These are phyloP conservation scores for Sisor rabdophorus DNA, from an alignment of 2,113 vertebrate species.

Conservation along the genomic window DNA sequence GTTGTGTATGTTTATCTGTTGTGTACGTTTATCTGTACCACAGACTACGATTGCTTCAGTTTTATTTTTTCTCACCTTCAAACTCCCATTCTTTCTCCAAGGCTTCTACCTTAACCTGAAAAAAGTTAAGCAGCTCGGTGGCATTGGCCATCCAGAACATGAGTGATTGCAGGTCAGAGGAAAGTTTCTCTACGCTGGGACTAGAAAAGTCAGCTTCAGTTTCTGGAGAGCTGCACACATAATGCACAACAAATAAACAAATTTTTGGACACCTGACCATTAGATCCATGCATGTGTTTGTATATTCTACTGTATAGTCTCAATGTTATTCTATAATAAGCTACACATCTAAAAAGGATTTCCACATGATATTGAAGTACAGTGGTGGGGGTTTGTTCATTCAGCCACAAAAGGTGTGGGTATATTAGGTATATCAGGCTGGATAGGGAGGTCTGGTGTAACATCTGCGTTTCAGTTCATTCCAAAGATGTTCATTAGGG, in stretches of 20 bases:
- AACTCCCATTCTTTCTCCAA: conserved; percentile 90
- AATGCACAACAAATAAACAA: conserved; percentile 14
- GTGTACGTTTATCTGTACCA: neutral
- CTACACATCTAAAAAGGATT: too few species aligned
- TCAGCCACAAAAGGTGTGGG: too few species aligned
- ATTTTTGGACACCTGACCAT: neutral
- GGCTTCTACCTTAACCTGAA: conserved; percentile 82
- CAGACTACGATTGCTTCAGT: neutral
- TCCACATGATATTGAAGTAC: too few species aligned
- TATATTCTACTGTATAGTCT: too few species aligned
- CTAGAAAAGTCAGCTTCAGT: conserved; percentile 66
- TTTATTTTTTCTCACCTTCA: conserved; percentile 71
- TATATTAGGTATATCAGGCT: too few species aligned
- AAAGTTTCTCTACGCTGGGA: conserved; percentile 76
- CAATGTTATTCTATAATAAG: too few species aligned
- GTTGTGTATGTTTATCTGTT: neutral
- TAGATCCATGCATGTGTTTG: too few species aligned
- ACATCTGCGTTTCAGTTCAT: too few species aligned
- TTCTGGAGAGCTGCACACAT: conserved; percentile 66
- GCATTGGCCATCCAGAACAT: conserved; percentile 96
- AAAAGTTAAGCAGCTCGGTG: conserved; percentile 86
- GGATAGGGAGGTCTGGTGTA: too few species aligned
- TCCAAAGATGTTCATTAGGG: too few species aligned
- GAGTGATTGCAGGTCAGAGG: conserved; percentile 80
- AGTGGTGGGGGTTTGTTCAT: too few species aligned